Conservation (phyloP, 2,113 vertebrate genomes). For the Oreotragus oreotragus region DNA sequence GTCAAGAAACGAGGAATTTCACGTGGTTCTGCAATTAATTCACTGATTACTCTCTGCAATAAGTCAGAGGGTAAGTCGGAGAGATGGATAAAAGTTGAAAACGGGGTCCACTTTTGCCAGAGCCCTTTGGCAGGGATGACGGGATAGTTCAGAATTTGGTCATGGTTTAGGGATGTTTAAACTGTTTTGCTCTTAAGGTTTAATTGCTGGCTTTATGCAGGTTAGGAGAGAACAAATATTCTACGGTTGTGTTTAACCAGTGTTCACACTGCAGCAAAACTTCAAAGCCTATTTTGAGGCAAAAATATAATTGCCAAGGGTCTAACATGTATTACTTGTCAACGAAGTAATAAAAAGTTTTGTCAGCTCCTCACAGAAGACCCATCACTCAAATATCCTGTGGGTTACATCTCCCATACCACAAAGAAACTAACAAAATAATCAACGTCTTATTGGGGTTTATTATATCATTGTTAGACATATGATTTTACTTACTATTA, state of each 20-base stretch:
- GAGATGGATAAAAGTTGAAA: conserved; percentile 9
- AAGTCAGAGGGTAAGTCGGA: background rate
- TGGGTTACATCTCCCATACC: background rate
- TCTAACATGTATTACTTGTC: background rate
- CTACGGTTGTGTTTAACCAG: background rate
- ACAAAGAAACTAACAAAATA: background rate
- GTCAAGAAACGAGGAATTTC: conserved; percentile 66
- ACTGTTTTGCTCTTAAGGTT: conserved; percentile 10
- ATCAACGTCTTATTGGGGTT: background rate
- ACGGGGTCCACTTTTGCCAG: background rate
- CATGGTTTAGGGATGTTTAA: background rate
- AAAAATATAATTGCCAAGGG: background rate
- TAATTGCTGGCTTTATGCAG: conserved; percentile 36
- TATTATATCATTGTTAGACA: background rate
- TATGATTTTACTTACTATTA: background rate
- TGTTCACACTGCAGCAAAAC: background rate
- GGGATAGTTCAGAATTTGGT: background rate
- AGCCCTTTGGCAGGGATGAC: conserved; percentile 41
- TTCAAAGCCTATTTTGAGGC: conserved; percentile 32
- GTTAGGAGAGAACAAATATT: background rate
- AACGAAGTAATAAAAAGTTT: background rate
- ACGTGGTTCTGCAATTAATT: conserved; percentile 59
- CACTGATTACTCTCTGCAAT: background rate
- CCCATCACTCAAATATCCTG: background rate
- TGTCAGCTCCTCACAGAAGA: background rate